Percentiles rank a stretch among this genome's conserved stretches.
Conservation (phyloP, 2,113 vertebrate genomes). For the Neoarius graeffei region DNA sequence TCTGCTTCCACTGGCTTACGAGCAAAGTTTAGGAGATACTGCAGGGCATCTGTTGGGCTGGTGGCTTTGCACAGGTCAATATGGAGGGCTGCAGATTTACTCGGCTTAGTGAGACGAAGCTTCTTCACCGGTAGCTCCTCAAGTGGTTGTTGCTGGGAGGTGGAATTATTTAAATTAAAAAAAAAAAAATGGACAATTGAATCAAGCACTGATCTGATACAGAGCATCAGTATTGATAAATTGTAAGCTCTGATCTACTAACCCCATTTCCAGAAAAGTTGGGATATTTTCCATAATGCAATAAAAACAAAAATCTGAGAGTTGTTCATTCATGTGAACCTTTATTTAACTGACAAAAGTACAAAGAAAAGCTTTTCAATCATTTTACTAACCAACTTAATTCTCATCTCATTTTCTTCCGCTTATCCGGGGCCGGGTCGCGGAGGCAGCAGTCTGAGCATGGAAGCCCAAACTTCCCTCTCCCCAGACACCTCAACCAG, state of each 20-base stretch:
- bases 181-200: background rate
- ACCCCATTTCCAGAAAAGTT: too few relatives aligned
- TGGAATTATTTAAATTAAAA: background rate
- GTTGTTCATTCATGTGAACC: too few relatives aligned
- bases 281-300: too few relatives aligned
- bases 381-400: too few relatives aligned
- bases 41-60: conserved; percentile 88
- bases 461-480: too few relatives aligned
- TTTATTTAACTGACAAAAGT: too few relatives aligned
- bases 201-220: background rate
- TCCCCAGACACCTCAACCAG: too few relatives aligned
- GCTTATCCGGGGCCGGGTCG: too few relatives aligned
- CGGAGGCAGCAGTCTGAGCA: too few relatives aligned
- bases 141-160: conserved; percentile 74
- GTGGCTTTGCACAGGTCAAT: conserved; percentile 92
- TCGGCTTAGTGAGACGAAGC: conserved; percentile 91
- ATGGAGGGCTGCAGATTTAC: conserved; percentile 93
- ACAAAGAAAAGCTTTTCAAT: too few relatives aligned
- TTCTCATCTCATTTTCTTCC: too few relatives aligned
- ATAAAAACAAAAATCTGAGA: too few relatives aligned
- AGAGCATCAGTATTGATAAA: background rate
- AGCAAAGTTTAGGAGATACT: conserved; percentile 92
- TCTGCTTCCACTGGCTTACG: conserved; percentile 91
- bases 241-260: background rate
- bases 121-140: conserved; percentile 88